Base-by-base conservation (phyloP, 2,888 invertebrate genomes). In the Arge pagana region DNA sequence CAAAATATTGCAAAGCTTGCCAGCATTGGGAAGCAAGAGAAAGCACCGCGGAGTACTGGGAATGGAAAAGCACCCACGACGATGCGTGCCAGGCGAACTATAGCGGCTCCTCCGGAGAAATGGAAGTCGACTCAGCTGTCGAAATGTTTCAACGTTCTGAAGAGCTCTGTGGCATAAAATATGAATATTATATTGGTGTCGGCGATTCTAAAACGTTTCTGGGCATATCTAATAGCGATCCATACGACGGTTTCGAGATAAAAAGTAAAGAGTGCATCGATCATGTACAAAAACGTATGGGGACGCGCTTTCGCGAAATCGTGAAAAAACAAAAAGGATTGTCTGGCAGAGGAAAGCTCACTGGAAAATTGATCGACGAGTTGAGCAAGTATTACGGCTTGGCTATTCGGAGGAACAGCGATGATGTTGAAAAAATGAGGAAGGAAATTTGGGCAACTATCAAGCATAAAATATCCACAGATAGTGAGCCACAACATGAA, bases 341-440 rank as follows among this genome's bases (percentile, higher is more conserved):
- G 28, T 39, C 39, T 30, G 50, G 40, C 7, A 50, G 18, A 40
- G 39, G 40, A 3, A 39, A 40, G 26, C 30, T 50, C 4, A 50
- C 18, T 6, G 37, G 19, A 15, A 16, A 16, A 13, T 19, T 49
- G n/a, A 50, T 40, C 39, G 40, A 39, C 7, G 11, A 40, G 26
- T 5, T 39, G 1, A 39, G 39, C 4, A 13, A 18, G 16, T 36
- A 36, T 36, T 36, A 36, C 16, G 36, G 36, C 36, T 6, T 36
- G 7, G 40, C 39, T 10, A 50, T 50, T 10, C 18, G 39, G 40
- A 40, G 50, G 30, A 50, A 40, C 21, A 26, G 39, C 19, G 19
- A 50, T 16, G 39, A 24, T 1, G 19, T 50, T 4, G 23, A 19
- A 40, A 40, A 50, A 50, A 50, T 50, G 39, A 6, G 24, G 19